Evolutionary conservation across 2,888 invertebrate species (phyloP).

Genomic region (Hedychridium roseum): DNA sequence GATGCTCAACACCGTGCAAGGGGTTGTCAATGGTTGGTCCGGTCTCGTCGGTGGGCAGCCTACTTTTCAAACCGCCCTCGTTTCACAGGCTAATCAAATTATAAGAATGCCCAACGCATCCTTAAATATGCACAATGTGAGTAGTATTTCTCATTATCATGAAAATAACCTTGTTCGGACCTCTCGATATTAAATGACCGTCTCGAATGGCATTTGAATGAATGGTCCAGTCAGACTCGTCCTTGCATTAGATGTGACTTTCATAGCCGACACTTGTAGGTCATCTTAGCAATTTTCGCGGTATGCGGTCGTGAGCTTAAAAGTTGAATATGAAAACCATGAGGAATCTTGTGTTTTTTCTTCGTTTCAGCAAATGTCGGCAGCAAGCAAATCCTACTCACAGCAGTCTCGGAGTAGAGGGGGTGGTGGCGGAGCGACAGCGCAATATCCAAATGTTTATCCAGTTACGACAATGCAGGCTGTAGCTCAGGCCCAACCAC

Average conservation of each 20-base stretch:
- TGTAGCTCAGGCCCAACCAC: constrained; percentile 62
- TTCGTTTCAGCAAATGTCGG: constrained; percentile 41
- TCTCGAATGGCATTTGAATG: too few relatives aligned
- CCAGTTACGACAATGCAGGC: constrained; percentile 59
- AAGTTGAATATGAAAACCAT: not conserved
- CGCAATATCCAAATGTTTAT: constrained; percentile 57
- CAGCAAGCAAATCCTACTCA: constrained; percentile 50
- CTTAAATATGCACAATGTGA: constrained; percentile 60
- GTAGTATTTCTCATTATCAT: constrained; percentile 26
- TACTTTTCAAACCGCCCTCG: constrained; percentile 57
- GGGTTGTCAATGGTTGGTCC: constrained; percentile 63
- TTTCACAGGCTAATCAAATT: constrained; percentile 55
- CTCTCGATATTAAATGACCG: too few relatives aligned
- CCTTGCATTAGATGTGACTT: too few relatives aligned
- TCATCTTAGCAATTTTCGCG: not conserved
- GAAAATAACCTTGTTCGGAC: too few relatives aligned
- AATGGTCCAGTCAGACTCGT: too few relatives aligned
- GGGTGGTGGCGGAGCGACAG: constrained; percentile 47
- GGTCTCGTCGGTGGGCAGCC: constrained; percentile 64
- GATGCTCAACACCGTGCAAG: constrained; percentile 57
- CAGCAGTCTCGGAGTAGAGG: constrained; percentile 55
- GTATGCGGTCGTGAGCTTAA: not conserved
- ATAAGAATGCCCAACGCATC: constrained; percentile 56
- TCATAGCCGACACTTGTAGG: too few relatives aligned
- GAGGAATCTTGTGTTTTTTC: not conserved